These are phyloP conservation scores for Arnoldichthys spilopterus DNA, from an alignment of 2,797 vertebrate species.

Conservation along the genomic window DNA sequence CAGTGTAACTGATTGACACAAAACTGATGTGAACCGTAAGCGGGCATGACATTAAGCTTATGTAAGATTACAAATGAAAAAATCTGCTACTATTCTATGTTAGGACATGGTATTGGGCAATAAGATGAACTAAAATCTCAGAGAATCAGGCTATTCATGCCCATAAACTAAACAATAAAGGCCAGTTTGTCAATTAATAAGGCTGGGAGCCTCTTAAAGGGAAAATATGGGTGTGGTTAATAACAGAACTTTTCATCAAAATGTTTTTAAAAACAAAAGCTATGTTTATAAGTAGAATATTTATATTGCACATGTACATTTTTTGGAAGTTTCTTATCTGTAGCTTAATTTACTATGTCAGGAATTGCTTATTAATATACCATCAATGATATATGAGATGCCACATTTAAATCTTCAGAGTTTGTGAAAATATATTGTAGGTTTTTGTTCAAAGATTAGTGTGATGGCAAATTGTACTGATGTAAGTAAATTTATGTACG, in stretches of 20 bases:
- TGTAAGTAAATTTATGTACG: constrained; percentile 86
- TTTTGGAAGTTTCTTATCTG: constrained; percentile 39
- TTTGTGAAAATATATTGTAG: constrained; percentile 51
- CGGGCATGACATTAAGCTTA: neutral
- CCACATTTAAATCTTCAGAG: constrained; percentile 48
- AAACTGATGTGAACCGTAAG: constrained; percentile 32
- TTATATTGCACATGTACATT: constrained; percentile 65
- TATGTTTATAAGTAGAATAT: constrained; percentile 54
- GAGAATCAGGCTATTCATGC: constrained; percentile 8
- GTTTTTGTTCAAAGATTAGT: constrained; percentile 51
- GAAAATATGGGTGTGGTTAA: neutral
- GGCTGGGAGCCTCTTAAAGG: neutral
- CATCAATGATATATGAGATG: constrained; percentile 44
- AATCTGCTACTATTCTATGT: neutral
- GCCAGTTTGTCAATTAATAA: neutral
- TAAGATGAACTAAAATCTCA: neutral
- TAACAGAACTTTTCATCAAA: constrained; percentile 40
- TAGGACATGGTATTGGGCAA: neutral
- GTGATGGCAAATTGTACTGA: constrained; percentile 75
- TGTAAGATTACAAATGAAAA: neutral
- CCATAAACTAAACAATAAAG: neutral
- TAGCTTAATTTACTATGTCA: constrained; percentile 53
- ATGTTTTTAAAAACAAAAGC: constrained; percentile 49
- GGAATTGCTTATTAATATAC: constrained; percentile 50
- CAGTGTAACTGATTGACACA: constrained; percentile 35